Evolutionary conservation across 2,888 invertebrate species (phyloP), one percentile per base, ranked within the genome.

Genomic region (Metalampra italica): DNA sequence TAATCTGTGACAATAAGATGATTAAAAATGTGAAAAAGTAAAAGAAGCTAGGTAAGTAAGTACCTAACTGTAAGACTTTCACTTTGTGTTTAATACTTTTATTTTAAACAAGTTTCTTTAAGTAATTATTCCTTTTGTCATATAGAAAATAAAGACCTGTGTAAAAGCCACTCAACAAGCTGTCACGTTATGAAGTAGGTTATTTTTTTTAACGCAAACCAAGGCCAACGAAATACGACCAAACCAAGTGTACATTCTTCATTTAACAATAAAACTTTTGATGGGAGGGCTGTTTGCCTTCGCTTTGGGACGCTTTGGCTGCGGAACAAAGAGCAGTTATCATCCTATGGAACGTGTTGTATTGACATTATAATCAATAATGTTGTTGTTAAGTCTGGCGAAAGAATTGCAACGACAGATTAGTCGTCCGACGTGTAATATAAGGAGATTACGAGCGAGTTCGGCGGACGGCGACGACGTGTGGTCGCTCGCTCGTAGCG

Each of bases 381-480:
- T 60, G 57, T 62, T 78, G 75, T 71, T 65, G 69, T 64, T 70
- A 68, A 68, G 53, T 63, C 69, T 69, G 68, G 53, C 63, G 65
- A 64, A 59, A 64, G 61, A 73, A 75, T 81, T 75, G 74, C 62
- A 62, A 66, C 68, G 71, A 68, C 76, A 76, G 74, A 82, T 81
- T 79, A 39, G 43, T 40, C 11, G 36, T n/a, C n/a, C n/a, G 75
- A 74, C 68, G 70, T 75, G 76, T 75, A 78, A 76, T 80, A 78
- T n/a, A 81, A 78, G 75, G 78, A 77, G 77, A 83, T 80, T 78
- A 78, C 71, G 68, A 75, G 66, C 71, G 29, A n/a, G 11, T 22
- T 22, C 22, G 45, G 12, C 37, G 37, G n/a, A n/a, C 32, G 71
- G 69, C 78, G 70, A 22, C 71, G 78, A 78, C 81, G 85, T 82